A percentile compares a stretch with the other conserved stretches of the same genome.
phyloP scores from a whole-genome alignment of 2,888 invertebrate genomes.

The Cheilosia grossa region DNA sequence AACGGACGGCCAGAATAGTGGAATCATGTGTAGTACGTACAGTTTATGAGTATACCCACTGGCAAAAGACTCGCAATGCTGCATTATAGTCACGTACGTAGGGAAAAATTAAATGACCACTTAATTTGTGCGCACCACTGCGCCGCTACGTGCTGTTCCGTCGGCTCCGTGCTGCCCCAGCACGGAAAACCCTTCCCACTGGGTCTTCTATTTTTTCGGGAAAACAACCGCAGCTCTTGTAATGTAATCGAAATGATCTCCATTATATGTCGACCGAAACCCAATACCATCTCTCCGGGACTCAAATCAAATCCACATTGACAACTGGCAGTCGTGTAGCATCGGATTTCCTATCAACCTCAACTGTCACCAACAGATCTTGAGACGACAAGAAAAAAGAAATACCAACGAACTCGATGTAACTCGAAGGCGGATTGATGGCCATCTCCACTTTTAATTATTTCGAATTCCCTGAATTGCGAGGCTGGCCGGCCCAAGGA shows the following conservation, averaged over 20 bases:
- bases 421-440: constrained; percentile 51
- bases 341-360: constrained; percentile 69
- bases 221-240: constrained; percentile 30
- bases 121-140: constrained; percentile 56
- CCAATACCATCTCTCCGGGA: constrained; percentile 51
- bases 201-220: not conserved
- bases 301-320: constrained; percentile 57
- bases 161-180: not conserved
- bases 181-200: too few relatives aligned
- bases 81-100: constrained; percentile 70
- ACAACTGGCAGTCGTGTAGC: constrained; percentile 35
- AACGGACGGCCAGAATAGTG: not conserved
- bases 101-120: constrained; percentile 67
- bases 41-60: not conserved
- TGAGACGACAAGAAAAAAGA: constrained; percentile 52
- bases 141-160: constrained; percentile 1
- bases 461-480: constrained; percentile 58
- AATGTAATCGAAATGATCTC: constrained; percentile 27
- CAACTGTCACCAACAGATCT: constrained; percentile 66
- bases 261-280: constrained; percentile 45
- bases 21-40: not conserved
- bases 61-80: constrained; percentile 34
- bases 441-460: constrained; percentile 54
- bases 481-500: constrained; percentile 46
- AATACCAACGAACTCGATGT: constrained; percentile 29